phyloP scores from a whole-genome alignment of 2,888 invertebrate genomes.

The Nymphalis urticae region DNA sequence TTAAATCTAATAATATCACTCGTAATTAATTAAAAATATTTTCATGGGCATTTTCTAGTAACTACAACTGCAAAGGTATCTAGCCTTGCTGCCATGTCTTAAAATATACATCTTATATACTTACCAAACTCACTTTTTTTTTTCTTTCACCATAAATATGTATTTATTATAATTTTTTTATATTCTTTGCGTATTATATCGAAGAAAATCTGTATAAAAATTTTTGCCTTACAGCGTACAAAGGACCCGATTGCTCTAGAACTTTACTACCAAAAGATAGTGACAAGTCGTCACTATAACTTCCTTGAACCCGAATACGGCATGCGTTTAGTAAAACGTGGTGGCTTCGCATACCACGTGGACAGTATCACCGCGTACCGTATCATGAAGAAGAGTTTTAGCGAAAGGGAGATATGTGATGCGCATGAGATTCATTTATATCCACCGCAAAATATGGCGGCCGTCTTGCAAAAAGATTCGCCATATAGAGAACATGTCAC shows the following conservation, averaged over 20 bases:
- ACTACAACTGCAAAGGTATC: too few species aligned
- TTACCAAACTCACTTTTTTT: too few species aligned
- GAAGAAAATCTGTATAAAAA: too few species aligned
- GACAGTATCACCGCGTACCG: conserved; percentile 86
- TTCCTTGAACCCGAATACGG: conserved; percentile 81
- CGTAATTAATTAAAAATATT: too few species aligned
- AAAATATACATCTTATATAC: too few species aligned
- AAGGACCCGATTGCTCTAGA: conserved; percentile 83
- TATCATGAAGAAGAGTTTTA: conserved; percentile 84
- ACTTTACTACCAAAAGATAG: conserved; percentile 82
- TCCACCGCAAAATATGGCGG: conserved; percentile 81
- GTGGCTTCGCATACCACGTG: conserved; percentile 86
- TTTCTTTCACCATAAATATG: too few species aligned
- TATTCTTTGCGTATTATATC: too few species aligned
- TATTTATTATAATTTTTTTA: too few species aligned
- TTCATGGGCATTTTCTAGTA: too few species aligned
- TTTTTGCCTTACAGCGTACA: conserved; percentile 75
- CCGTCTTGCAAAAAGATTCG: conserved; percentile 82
- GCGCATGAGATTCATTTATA: conserved; percentile 83
- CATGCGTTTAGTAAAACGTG: conserved; percentile 81
- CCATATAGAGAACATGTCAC: conserved; percentile 83
- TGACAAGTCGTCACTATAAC: conserved; percentile 55
- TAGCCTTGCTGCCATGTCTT: too few species aligned
- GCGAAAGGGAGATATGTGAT: conserved; percentile 85
- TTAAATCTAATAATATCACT: too few species aligned